Percentiles rank a stretch among this genome's conserved stretches.
Conservation (phyloP, 2,113 vertebrate genomes). For the Hemiscyllium ocellatum region DNA sequence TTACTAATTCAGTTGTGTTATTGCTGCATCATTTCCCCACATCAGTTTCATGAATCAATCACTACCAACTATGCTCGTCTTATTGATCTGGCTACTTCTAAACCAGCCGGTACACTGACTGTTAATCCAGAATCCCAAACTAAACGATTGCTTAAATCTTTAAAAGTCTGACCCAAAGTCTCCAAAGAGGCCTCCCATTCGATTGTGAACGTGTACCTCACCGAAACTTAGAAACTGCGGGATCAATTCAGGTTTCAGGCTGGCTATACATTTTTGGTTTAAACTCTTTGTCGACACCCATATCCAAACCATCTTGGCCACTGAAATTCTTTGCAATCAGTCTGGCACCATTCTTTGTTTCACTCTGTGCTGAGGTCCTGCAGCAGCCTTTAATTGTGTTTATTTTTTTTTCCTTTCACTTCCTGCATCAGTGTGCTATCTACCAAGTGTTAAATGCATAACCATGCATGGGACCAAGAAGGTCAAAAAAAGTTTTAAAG, state of each 20-base stretch:
- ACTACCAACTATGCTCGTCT: neutral
- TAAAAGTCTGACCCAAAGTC: neutral
- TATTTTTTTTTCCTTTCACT: neutral
- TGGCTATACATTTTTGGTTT: neutral
- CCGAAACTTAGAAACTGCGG: neutral
- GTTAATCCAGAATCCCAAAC: neutral
- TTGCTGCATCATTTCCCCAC: too few species aligned
- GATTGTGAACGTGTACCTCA: neutral
- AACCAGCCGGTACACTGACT: neutral
- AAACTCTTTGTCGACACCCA: neutral
- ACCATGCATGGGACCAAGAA: neutral
- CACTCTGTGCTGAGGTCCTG: neutral
- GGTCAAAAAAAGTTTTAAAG: neutral
- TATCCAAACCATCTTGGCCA: neutral
- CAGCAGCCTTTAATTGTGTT: neutral
- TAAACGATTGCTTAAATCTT: neutral
- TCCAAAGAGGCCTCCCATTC: neutral
- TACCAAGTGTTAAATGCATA: neutral
- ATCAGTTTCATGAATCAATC: neutral
- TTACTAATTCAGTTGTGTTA: too few species aligned
- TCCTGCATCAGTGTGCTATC: neutral
- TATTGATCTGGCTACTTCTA: neutral
- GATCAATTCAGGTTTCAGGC: neutral
- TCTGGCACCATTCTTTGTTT: neutral
- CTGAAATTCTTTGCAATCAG: neutral